Conservation (phyloP, 2,797 vertebrate species). For the Vireo griseus region DNA sequence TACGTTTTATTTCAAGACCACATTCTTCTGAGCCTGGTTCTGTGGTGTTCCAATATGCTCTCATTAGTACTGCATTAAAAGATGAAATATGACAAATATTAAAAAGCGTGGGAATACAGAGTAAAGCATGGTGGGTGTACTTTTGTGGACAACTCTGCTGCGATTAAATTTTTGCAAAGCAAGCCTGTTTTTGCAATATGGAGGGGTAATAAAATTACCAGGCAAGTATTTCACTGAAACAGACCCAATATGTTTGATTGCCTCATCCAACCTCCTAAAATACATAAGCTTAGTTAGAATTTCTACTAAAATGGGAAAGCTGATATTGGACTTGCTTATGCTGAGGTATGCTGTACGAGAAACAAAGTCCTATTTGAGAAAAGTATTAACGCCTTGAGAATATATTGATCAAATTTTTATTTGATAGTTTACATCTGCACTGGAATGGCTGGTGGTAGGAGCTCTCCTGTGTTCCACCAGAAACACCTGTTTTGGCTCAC, state of each 20-base stretch:
- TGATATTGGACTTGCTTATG: background rate
- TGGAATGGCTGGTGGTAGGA: background rate
- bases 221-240: background rate
- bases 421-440: background rate
- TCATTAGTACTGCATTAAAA: slow-evolving; percentile 63
- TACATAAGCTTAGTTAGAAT: background rate
- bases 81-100: slow-evolving; percentile 60
- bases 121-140: background rate
- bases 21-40: slow-evolving; percentile 50
- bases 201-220: slow-evolving; percentile 8
- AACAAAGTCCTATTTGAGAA: background rate
- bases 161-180: background rate
- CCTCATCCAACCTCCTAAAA: background rate
- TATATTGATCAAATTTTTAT: background rate
- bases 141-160: slow-evolving; percentile 10
- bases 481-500: background rate
- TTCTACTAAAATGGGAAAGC: background rate
- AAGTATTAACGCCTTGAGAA: background rate
- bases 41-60: slow-evolving; percentile 44
- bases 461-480: background rate
- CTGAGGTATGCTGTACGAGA: background rate
- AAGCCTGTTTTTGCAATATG: slow-evolving; percentile 7
- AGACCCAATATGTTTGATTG: background rate
- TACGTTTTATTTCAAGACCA: slow-evolving; percentile 63
- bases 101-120: slow-evolving; percentile 51